phyloP scores from a whole-genome alignment of 2,888 invertebrate species.

The Hemistola chrysoprasaria region DNA sequence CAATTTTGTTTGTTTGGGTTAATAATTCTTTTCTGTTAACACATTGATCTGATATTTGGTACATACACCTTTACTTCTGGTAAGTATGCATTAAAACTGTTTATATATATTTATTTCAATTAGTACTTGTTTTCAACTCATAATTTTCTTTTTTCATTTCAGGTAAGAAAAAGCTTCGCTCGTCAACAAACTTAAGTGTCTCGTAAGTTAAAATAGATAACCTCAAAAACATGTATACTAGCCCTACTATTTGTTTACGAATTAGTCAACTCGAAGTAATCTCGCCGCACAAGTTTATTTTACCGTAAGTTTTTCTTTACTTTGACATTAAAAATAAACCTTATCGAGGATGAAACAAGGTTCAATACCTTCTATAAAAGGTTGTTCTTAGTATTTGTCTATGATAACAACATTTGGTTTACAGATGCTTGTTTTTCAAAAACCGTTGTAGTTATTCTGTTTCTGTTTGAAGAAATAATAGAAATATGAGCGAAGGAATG shows the following conservation, averaged over 20 bases:
- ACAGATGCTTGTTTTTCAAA: constrained; percentile 27
- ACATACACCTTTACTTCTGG: no score
- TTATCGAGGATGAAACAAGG: background rate
- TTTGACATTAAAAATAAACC: no score
- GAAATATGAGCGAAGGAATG: no score
- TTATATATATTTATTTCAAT: no score
- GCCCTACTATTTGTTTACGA: constrained; percentile 43
- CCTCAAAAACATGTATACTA: constrained; percentile 18
- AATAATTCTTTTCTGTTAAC: no score
- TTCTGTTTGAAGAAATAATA: no score
- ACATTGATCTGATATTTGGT: no score
- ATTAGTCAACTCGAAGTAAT: constrained; percentile 38
- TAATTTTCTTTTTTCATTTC: constrained; percentile 13
- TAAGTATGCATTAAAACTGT: no score
- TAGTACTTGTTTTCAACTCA: background rate
- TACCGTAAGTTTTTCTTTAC: constrained; percentile 36
- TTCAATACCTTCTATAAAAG: constrained; percentile 9
- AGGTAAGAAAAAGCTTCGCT: constrained; percentile 17
- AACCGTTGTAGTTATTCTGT: background rate
- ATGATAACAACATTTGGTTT: constrained; percentile 50
- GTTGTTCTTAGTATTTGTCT: constrained; percentile 40
- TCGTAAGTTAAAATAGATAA: constrained; percentile 1
- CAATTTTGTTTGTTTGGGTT: no score
- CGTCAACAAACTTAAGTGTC: constrained; percentile 3
- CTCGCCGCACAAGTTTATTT: constrained; percentile 28